Evolutionary conservation across 2,888 invertebrate genomes (phyloP), one percentile per base, ranked within the genome.

Genomic region (Acanthosepion lycidas): DNA sequence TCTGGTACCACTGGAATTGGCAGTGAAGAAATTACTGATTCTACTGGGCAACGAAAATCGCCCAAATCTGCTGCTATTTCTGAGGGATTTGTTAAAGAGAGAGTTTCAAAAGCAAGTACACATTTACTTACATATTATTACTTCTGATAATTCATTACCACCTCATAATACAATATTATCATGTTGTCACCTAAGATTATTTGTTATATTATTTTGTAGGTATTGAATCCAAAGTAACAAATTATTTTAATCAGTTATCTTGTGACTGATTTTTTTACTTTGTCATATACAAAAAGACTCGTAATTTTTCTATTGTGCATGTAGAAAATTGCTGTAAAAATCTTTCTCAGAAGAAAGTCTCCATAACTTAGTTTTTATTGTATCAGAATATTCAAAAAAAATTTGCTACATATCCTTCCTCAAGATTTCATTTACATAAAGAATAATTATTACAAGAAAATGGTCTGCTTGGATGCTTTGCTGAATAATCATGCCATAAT

Each of bases 61-160:
- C 93, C 93, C 3, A 49, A 51, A 53, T 15, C 93, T 49, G 93
- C 48, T 51, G 92, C 53, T 15, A n/a, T 93, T 49, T 51, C 94
- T 33, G 42, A 94, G 26, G 94, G 94, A 94, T 94, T 94, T 94
- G 94, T 94, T 64, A 94, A 48, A 94, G 48, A 94, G 33, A 94
- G 94, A 64, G 23, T 94, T 64, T 26, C 64, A 94, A 64, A 94
- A 94, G 94, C 94, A 94, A 94, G 94, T 94, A 94, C 59, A 55
- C 53, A 92, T 92, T 51, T 53, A 93, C 18, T 53, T 93, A 92
- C 28, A n/a, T 93, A 51, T 93, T 53, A 18, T 78, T 51, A 12
- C 9, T 51, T 51, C 51, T 51, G 9, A 51, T 51, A 53, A 53
- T 53, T 93, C 26, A n/a, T n/a, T 8, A 26, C 18, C 1, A 93